These are phyloP conservation scores for Diabrotica virgifera DNA, from an alignment of 1,140 invertebrate genomes.

Conservation along the genomic window DNA sequence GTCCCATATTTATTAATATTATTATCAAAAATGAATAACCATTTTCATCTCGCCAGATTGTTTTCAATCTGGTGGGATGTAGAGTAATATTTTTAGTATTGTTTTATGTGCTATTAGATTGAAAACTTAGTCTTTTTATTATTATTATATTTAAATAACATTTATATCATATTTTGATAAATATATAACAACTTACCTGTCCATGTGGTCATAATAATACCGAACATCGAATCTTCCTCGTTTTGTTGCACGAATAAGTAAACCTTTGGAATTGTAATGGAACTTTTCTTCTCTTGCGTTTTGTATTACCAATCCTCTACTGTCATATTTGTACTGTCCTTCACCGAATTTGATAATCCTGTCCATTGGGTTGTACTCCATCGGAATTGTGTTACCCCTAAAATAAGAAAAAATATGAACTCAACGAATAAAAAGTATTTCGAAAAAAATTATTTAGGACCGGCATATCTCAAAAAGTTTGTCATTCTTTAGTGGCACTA, in stretches of 20 bases:
- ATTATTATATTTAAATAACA: too few species aligned
- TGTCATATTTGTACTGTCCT: slow-evolving; percentile 86
- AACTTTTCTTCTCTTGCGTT: slow-evolving; percentile 90
- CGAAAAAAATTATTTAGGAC: too few species aligned
- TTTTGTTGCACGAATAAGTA: slow-evolving; percentile 79
- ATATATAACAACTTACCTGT: slow-evolving; percentile 50
- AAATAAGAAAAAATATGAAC: slow-evolving; percentile 33
- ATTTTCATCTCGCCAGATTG: too few species aligned
- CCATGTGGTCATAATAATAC: slow-evolving; percentile 92
- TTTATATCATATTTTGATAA: too few species aligned
- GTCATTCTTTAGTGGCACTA: neutral
- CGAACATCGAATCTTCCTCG: slow-evolving; percentile 84
- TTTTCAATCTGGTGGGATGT: too few species aligned
- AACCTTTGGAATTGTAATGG: slow-evolving; percentile 89
- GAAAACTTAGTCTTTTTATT: too few species aligned
- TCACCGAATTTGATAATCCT: slow-evolving; percentile 88
- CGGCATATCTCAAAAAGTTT: neutral
- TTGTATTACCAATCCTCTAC: slow-evolving; percentile 83
- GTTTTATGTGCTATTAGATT: too few species aligned
- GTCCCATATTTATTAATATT: too few species aligned
- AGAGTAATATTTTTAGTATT: too few species aligned
- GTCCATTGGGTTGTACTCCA: slow-evolving; percentile 89
- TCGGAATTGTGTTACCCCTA: slow-evolving; percentile 82
- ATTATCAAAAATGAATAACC: too few species aligned
- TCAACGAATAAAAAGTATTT: neutral